Percentiles rank a stretch among this genome's conserved stretches.
Evolutionary conservation across 92 coral and sea anemone species (phyloP).

Genomic region (Parazoanthus swiftii): DNA sequence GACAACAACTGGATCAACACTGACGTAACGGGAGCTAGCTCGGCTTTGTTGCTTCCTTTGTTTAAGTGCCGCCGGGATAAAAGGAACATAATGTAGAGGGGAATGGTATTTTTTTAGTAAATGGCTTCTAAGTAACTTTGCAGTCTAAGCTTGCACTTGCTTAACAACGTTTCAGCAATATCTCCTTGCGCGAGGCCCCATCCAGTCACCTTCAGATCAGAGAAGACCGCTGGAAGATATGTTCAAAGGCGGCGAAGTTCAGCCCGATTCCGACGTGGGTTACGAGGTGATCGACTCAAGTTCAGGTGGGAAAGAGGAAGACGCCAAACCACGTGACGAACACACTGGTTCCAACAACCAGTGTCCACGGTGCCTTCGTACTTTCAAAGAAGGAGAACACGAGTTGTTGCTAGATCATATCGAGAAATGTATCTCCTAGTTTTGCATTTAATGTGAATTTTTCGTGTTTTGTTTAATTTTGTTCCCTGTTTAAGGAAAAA

Average conservation of each 20-base stretch:
- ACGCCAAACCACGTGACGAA: not conserved
- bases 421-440: slow-evolving; percentile 63
- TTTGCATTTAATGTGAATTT: not conserved
- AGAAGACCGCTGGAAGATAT: slow-evolving; percentile 48
- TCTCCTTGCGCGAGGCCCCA: slow-evolving; percentile 59
- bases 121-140: not conserved
- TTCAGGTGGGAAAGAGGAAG: slow-evolving; percentile 16
- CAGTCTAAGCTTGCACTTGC: not conserved
- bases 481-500: not conserved
- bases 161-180: slow-evolving; percentile 26
- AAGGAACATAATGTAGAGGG: too few relatives aligned
- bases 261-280: slow-evolving; percentile 55
- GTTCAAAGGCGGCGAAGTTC: slow-evolving; percentile 83
- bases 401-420: slow-evolving; percentile 54
- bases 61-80: too few relatives aligned
- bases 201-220: slow-evolving; percentile 43
- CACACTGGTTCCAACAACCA: slow-evolving; percentile 36
- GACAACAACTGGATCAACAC: too few relatives aligned
- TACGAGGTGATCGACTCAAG: slow-evolving; percentile 29
- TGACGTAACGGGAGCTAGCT: too few relatives aligned
- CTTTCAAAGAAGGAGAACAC: slow-evolving; percentile 48
- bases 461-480: not conserved
- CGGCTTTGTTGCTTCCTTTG: too few relatives aligned
- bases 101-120: too few relatives aligned
- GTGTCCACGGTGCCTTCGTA: slow-evolving; percentile 77